phyloP scores from a whole-genome alignment of 2,888 invertebrate genomes.

The Apocheima hispidaria region DNA sequence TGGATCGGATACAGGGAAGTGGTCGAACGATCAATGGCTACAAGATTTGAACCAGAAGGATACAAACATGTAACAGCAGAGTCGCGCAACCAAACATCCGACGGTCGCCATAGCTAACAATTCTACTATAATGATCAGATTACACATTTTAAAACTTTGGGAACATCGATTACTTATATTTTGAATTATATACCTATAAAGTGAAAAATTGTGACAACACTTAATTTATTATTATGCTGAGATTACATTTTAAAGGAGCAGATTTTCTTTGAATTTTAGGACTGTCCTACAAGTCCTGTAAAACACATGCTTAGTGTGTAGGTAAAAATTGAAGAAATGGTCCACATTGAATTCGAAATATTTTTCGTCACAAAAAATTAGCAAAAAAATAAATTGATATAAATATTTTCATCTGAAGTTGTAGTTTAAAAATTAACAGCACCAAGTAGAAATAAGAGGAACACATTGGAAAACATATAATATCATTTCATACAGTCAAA shows the following conservation, averaged over 20 bases:
- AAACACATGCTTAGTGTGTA: too few species aligned
- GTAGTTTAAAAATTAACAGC: neutral
- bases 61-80: too few species aligned
- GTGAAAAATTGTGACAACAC: slow-evolving; percentile 13
- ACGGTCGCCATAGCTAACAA: too few species aligned
- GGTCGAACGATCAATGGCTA: too few species aligned
- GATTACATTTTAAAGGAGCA: slow-evolving; percentile 1
- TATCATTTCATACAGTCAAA: slow-evolving; percentile 15
- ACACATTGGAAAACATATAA: slow-evolving; percentile 4
- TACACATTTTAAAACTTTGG: slow-evolving; percentile 9
- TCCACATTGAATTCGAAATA: neutral
- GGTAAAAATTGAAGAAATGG: neutral
- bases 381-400: neutral
- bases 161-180: slow-evolving; percentile 2
- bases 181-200: neutral
- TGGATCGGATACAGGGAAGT: too few species aligned
- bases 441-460: slow-evolving; percentile 12
- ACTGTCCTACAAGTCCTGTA: too few species aligned
- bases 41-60: too few species aligned
- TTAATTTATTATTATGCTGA: slow-evolving; percentile 1
- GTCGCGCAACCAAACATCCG: too few species aligned
- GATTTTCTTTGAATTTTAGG: too few species aligned
- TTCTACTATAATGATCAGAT: neutral
- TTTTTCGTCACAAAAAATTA: neutral
- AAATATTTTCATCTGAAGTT: neutral